Evolutionary conservation across 2,797 vertebrate species (phyloP), one percentile per base, ranked within the genome.

Genomic region (Gymnothorax reevesii): DNA sequence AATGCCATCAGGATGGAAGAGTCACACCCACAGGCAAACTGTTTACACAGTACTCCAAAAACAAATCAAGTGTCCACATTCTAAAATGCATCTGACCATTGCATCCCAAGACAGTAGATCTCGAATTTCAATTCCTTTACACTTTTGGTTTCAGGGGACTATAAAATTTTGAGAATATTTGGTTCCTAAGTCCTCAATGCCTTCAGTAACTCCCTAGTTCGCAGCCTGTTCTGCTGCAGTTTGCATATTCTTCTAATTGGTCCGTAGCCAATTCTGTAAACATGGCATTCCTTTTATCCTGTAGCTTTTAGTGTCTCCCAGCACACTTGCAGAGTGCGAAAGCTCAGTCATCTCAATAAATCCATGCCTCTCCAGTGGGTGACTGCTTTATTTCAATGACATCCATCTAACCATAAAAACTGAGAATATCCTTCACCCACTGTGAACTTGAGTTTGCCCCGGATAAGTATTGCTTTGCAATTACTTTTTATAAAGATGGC

Each of bases 241-340:
- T n/a, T 80, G 77, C 77, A 80, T 80, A 55, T 80, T 8, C 77
- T 80, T 49, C 49, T 80, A 54, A 80, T 55, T 54, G 77, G 22
- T 54, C 77, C 52, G 49, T n/a, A 22, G 77, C 20, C n/a, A 49
- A 80, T 54, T n/a, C 49, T 80, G 77, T 55, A 80, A 54, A 15
- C 52, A 55, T 9, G 20, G 77, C 7, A 20, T 55, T n/a, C 52
- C 22, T 80, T 54, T n/a, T 52, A 55, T 80, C 77, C 77, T n/a
- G 49, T 25, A 80, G 77, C 52, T 9, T 80, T 22, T 22, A n/a
- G 20, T 80, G 77, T n/a, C 77, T 80, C 77, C 52, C n/a, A 7
- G 52, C 52, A 80, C 2, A 3, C 52, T n/a, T 55, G 52, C 77
- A 80, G 4, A 9, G 75, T 79, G 17, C 22, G 2, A 54, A 79